phyloP scores from a whole-genome alignment of 1,140 invertebrate genomes.

The Cardiocondyla obscurior region DNA sequence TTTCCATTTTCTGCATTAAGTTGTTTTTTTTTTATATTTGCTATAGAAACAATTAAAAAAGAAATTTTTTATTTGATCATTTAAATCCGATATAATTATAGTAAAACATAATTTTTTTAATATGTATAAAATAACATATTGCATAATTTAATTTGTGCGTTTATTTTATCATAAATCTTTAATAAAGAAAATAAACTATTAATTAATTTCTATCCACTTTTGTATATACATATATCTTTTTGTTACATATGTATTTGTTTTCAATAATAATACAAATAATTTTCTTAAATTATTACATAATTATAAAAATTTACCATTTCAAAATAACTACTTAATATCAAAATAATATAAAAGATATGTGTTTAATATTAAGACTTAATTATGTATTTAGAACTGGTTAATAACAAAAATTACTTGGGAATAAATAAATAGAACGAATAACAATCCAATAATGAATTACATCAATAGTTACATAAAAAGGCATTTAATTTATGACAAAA shows the following conservation, averaged over 20 bases:
- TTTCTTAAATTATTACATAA: neutral
- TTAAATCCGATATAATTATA: neutral
- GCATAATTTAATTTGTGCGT: neutral
- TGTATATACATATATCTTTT: neutral
- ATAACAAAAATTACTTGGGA: neutral
- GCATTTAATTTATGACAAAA: slow-evolving; percentile 49
- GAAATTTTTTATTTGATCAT: neutral
- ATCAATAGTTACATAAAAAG: slow-evolving; percentile 50
- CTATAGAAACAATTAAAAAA: neutral
- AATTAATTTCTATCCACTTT: neutral
- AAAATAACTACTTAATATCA: neutral
- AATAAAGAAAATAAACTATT: neutral
- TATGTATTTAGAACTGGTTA: neutral
- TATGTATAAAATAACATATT: neutral
- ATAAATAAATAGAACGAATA: neutral
- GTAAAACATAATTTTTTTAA: neutral
- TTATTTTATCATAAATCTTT: neutral
- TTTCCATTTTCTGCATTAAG: slow-evolving; percentile 1
- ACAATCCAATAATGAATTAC: slow-evolving; percentile 44
- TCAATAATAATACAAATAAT: neutral
- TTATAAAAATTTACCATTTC: neutral
- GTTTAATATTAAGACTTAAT: slow-evolving; percentile 7
- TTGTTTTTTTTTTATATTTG: neutral
- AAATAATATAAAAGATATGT: neutral
- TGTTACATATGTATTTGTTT: neutral